A percentile compares a stretch with the other conserved stretches of the same genome.
phyloP scores from a whole-genome alignment of 2,113 vertebrate species.

The Nettapus auritus region DNA sequence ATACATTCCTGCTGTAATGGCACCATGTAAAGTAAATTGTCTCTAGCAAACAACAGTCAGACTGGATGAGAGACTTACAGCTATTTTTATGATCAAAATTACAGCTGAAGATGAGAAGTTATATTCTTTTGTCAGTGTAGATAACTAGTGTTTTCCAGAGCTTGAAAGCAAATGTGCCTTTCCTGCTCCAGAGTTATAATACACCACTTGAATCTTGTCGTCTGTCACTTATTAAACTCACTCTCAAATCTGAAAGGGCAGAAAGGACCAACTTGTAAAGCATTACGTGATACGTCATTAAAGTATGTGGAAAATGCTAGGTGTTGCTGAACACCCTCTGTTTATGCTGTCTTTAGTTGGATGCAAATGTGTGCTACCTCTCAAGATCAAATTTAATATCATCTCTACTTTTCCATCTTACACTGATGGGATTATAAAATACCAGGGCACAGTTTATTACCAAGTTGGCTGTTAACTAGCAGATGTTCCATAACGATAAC shows the following conservation, averaged over 20 bases:
- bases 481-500: neutral
- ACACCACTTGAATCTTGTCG: neutral
- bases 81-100: neutral
- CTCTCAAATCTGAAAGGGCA: neutral
- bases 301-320: neutral
- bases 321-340: neutral
- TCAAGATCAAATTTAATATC: constrained; percentile 1
- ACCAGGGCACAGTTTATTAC: neutral
- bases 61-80: neutral
- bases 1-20: neutral
- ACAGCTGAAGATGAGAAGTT: neutral
- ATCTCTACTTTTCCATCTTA: neutral
- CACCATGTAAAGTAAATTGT: neutral
- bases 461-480: neutral
- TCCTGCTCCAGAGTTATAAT: neutral
- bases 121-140: neutral
- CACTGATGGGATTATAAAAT: neutral
- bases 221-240: neutral
- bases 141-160: neutral
- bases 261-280: neutral
- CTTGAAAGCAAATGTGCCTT: neutral
- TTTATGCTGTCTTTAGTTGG: neutral
- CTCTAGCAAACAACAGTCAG: neutral
- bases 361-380: neutral
- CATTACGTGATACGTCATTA: neutral